Evolutionary conservation across 2,113 vertebrate genomes (phyloP).

Genomic region (Mungos mungo): DNA sequence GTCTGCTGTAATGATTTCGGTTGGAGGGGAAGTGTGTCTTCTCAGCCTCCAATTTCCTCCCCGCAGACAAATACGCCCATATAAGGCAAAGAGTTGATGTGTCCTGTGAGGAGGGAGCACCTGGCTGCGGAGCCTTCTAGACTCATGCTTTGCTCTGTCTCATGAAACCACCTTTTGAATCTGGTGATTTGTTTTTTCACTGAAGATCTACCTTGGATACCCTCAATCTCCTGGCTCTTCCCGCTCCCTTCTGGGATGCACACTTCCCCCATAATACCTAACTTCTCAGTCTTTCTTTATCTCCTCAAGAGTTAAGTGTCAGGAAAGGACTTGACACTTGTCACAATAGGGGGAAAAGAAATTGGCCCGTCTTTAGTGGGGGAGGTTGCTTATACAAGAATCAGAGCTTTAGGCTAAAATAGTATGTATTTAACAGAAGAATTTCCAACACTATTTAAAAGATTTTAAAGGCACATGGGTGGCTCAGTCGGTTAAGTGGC

Average conservation of each 20-base stretch:
- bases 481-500: too few relatives aligned
- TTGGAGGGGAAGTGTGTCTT: constrained; percentile 81
- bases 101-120: background rate
- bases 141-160: background rate
- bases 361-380: background rate
- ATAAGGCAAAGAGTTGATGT: constrained; percentile 81
- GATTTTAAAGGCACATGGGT: background rate
- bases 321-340: background rate
- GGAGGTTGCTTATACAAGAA: background rate
- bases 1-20: constrained; percentile 55
- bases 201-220: background rate
- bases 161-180: background rate
- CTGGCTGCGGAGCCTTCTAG: background rate
- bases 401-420: background rate
- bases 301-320: background rate
- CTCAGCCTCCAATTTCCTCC: constrained; percentile 81
- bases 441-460: background rate
- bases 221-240: background rate
- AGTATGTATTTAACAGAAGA: background rate
- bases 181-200: background rate
- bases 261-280: too few relatives aligned
- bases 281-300: background rate
- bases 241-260: background rate
- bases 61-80: constrained; percentile 80
- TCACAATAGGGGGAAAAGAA: background rate